phyloP scores from a whole-genome alignment of 2,888 invertebrate species.

The Heliconius hortense region DNA sequence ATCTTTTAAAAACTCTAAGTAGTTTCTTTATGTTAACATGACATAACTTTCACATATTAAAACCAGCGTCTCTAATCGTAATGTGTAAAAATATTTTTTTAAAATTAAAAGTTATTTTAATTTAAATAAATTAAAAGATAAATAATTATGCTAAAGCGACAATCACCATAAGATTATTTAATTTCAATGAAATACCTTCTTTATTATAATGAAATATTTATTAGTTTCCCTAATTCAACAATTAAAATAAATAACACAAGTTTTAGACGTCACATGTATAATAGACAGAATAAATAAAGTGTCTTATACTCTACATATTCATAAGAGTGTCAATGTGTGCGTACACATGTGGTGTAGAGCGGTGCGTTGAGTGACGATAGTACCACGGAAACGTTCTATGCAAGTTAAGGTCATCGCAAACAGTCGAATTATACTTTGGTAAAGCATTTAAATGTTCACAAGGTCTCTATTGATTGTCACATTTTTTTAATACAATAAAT shows the following conservation, averaged over 20 bases:
- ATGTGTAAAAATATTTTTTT: conserved; percentile 32
- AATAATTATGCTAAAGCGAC: no score
- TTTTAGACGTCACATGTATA: neutral
- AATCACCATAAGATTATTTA: neutral
- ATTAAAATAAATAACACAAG: conserved; percentile 11
- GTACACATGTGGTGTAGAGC: conserved; percentile 42
- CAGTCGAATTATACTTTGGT: conserved; percentile 50
- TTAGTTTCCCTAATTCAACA: conserved; percentile 14
- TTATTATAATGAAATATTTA: conserved; percentile 34
- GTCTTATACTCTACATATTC: neutral
- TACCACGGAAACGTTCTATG: conserved; percentile 67
- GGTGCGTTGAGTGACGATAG: conserved; percentile 62
- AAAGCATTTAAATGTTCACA: conserved; percentile 28
- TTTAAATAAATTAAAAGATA: conserved; percentile 1
- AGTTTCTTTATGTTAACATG: neutral
- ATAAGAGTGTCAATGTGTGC: conserved; percentile 5
- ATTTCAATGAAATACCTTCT: neutral
- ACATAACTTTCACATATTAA: neutral
- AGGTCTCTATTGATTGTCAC: conserved; percentile 30
- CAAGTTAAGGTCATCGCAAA: conserved; percentile 66
- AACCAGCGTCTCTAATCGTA: conserved; percentile 33
- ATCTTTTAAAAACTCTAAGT: neutral
- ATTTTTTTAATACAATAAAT: conserved; percentile 40
- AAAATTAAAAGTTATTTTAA: neutral
- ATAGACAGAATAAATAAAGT: conserved; percentile 16